Evolutionary conservation across 2,113 vertebrate species (phyloP), one percentile per base, ranked within the genome.

Genomic region (Antennarius striatus): DNA sequence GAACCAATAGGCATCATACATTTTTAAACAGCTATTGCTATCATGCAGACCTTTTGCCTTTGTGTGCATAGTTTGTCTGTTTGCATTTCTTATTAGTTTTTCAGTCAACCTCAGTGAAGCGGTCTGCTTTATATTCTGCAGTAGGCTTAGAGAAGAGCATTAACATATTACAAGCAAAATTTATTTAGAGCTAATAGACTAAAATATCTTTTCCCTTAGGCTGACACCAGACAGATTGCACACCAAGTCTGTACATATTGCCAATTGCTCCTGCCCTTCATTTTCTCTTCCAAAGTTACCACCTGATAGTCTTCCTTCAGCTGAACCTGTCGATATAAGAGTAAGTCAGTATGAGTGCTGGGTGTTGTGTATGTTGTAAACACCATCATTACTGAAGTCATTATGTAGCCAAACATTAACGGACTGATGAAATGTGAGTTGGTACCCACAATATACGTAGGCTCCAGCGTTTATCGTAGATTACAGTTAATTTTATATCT

Each of bases 201-300:
- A 36, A 36, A 36, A 13, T 56, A 3, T 79, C 3, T 73, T 17
- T 52, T 68, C 30, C 15, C 48, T 43, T 62, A 93, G 92, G 77
- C 5, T 90, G 50, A 69, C 56, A 36, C 65, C 56, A 0, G 55
- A 9, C 66, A 67, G 65, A 29, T 6, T 91, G 86, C 84, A 83
- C 55, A 50, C 40, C 72, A 16, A 80, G 61, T 15, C 80, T 62
- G 0, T 97, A 68, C 81, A 53, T 3, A 30, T 91, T 32, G 71
- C 84, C 40, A 63, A 47, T 60, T 60, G 73, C 48, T 79, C 65
- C 63, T 87, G 91, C n/a, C 84, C 89, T 3, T 71, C 84, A 51
- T 98, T 97, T 83, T 90, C 73, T 8, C 81, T 97, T 15, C 96
- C 96, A 10, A 6, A 75, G 12, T 63, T 92, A 28, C 79, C 78